Evolutionary conservation across 2,113 vertebrate genomes (phyloP).

Genomic region (Chionodraco myersi): DNA sequence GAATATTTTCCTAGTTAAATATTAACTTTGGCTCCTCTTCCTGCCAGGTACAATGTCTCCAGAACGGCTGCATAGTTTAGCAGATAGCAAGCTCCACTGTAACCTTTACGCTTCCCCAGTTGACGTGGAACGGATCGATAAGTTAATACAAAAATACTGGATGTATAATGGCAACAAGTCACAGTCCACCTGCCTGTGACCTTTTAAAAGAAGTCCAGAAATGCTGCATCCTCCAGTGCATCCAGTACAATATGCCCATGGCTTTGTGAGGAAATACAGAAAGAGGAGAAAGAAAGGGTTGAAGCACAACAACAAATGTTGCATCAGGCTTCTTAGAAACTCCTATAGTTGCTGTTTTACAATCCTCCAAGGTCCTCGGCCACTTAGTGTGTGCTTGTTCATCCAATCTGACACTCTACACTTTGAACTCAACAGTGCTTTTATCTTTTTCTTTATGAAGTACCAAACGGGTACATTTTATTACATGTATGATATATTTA

Average conservation of each 20-base stretch:
- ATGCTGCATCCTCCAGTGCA: slow-evolving; percentile 6
- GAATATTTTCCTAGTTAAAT: slow-evolving; percentile 41
- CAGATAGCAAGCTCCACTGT: slow-evolving; percentile 20
- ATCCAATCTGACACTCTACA: no score
- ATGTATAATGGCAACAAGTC: slow-evolving; percentile 72
- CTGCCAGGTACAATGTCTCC: slow-evolving; percentile 17
- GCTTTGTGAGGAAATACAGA: not conserved
- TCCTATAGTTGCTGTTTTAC: no score
- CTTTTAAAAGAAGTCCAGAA: slow-evolving; percentile 69
- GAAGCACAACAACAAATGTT: slow-evolving; percentile 8
- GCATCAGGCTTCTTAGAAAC: slow-evolving; percentile 40
- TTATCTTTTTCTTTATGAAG: no score
- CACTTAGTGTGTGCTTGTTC: no score
- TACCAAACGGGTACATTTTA: no score
- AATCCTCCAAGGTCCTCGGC: no score
- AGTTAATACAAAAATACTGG: slow-evolving; percentile 71
- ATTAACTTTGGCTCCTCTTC: slow-evolving; percentile 51
- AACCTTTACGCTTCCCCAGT: slow-evolving; percentile 74
- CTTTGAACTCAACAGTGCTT: no score
- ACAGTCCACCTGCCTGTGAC: slow-evolving; percentile 72
- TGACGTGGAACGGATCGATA: slow-evolving; percentile 75
- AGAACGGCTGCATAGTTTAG: slow-evolving; percentile 33
- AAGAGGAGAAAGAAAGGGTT: slow-evolving; percentile 6
- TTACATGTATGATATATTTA: no score
- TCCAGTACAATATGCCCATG: not conserved